Base-by-base conservation (phyloP, 2,113 vertebrate genomes). In the Elaphurus davidianus region DNA sequence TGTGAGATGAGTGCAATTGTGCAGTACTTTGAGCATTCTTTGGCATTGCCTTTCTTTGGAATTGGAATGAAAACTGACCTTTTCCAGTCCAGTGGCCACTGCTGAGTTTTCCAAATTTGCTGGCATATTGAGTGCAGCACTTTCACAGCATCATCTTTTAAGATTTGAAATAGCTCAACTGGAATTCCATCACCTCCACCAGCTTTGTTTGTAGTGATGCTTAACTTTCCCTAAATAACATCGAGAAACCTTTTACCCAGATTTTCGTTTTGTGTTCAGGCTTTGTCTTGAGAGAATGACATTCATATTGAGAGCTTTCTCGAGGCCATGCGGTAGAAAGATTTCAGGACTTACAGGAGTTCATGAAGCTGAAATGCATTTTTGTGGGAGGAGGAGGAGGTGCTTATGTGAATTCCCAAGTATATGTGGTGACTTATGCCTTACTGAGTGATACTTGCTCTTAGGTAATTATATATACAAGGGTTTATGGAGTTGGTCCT, bases 381-480 rank as follows among this genome's bases (percentile, higher is more conserved):
- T 64, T 74, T 86, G 59, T 64, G 45, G 36, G 27, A 82, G 14
- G 5, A 87, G 7, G 55, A 25, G 27, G 54, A n/a, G 16, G 2
- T 33, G 8, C 27, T 57, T 76, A 54, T 6, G 27, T 59, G 43
- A 19, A 28, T 86, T 85, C 27, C 60, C 8, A 96, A 84, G 64
- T 59, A 30, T 40, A 83, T n/a, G 23, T 40, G 28, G 17, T 10
- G 0, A n/a, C 30, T 54, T 50, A 36, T 90, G 47, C 21, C 62
- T 96, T 74, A 52, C 74, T 62, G 52, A 36, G 15, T 83, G 45
- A 57, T 43, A 23, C 25, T 64, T 76, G 30, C 27, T 67, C n/a
- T 91, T 95, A 55, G 92, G 54, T 96, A 76, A 36, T 93, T 95
- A 50, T 82, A 86, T 90, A 67, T 55, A 78, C 14, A 89, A 33